Percentiles rank a stretch among this genome's conserved stretches.
phyloP scores from a whole-genome alignment of 2,113 vertebrate species.

The Lamprotornis superbus region DNA sequence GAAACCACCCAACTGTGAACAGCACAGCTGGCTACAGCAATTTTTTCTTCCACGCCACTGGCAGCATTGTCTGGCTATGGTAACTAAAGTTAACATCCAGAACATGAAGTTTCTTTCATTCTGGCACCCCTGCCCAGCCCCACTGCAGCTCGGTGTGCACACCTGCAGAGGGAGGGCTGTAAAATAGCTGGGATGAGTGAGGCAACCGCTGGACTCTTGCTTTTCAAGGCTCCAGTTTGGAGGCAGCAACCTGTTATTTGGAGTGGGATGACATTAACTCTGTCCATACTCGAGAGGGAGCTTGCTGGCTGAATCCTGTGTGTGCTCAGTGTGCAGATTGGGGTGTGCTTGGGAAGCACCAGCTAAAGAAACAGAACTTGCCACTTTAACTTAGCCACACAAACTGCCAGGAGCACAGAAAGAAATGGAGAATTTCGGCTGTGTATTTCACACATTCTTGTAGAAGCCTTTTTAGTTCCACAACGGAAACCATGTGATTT shows the following conservation, averaged over 20 bases:
- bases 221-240: background rate
- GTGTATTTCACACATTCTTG: conserved; percentile 32
- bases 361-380: background rate
- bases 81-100: conserved; percentile 83
- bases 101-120: conserved; percentile 77
- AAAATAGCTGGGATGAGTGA: background rate
- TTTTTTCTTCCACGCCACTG: conserved; percentile 80
- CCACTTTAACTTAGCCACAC: background rate
- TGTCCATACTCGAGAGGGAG: background rate
- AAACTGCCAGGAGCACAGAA: conserved; percentile 31
- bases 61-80: conserved; percentile 81
- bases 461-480: conserved; percentile 50
- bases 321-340: background rate
- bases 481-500: conserved; percentile 36
- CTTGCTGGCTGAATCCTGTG: background rate
- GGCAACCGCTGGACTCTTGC: background rate
- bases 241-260: conserved; percentile 6
- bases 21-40: conserved; percentile 84
- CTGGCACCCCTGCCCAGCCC: conserved; percentile 42
- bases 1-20: conserved; percentile 81
- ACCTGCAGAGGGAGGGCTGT: conserved; percentile 62
- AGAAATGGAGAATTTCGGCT: conserved; percentile 13
- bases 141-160: conserved; percentile 47
- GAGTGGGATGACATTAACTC: background rate
- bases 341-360: background rate